Conservation (phyloP, 1,140 invertebrate species). For the Bradynema listronoti region DNA sequence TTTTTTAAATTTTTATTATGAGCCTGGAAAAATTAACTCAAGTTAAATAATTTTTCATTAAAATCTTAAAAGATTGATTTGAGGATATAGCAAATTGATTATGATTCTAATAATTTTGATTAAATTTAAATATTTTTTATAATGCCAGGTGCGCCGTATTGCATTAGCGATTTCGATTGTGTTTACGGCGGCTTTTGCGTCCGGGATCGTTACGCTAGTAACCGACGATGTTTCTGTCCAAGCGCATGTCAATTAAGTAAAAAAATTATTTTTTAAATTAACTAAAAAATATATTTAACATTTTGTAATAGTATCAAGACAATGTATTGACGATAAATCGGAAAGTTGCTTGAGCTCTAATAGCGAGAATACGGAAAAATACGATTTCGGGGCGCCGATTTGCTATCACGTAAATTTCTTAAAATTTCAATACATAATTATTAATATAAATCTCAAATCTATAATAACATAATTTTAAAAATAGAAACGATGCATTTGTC, state of each 20-base stretch:
- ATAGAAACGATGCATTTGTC: constrained; percentile 46
- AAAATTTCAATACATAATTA: too few species aligned
- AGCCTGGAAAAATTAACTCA: too few species aligned
- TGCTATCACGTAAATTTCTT: constrained; percentile 42
- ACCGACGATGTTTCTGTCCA: constrained; percentile 48
- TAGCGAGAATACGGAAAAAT: constrained; percentile 37
- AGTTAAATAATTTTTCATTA: too few species aligned
- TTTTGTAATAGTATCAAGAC: constrained; percentile 40
- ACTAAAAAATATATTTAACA: constrained; percentile 8
- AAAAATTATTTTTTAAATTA: neutral
- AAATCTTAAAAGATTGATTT: too few species aligned
- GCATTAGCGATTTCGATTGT: constrained; percentile 44
- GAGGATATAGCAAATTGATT: too few species aligned
- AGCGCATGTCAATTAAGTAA: constrained; percentile 50
- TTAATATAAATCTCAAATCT: neutral
- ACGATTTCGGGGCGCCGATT: constrained; percentile 36
- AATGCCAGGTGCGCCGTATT: constrained; percentile 49
- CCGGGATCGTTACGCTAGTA: constrained; percentile 29
- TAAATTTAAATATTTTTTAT: too few species aligned
- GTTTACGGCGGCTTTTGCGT: constrained; percentile 46
- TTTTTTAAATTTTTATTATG: too few species aligned
- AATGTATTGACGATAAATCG: constrained; percentile 27
- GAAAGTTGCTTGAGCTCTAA: constrained; percentile 47
- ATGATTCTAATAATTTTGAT: too few species aligned
- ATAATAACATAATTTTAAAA: constrained; percentile 19